Conservation (phyloP, 2,113 vertebrate species). For the Nyctibius bracteatus region DNA sequence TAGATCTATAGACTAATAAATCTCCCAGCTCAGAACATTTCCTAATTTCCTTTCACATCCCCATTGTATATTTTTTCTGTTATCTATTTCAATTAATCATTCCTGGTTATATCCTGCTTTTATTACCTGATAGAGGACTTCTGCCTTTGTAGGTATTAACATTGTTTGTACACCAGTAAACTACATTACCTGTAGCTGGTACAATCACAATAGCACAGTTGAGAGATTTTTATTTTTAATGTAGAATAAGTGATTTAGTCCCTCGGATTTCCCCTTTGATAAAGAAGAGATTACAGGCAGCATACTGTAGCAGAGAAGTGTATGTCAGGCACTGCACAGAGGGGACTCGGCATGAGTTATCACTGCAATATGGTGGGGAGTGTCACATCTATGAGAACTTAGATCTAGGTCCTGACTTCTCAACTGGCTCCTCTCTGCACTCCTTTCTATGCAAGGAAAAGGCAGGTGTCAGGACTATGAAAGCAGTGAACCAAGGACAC, state of each 20-base stretch:
- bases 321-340: neutral
- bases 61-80: neutral
- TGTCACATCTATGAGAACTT: neutral
- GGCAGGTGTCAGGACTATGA: neutral
- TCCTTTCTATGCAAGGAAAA: neutral
- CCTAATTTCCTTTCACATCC: slow-evolving; percentile 15
- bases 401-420: neutral
- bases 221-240: neutral
- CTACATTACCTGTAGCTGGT: neutral
- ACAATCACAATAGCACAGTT: neutral
- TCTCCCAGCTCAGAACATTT: slow-evolving; percentile 3
- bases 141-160: neutral
- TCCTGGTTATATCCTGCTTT: neutral
- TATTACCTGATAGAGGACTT: neutral
- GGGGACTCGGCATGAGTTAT: neutral
- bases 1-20: slow-evolving; percentile 15
- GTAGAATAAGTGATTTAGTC: neutral
- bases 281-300: neutral
- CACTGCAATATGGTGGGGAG: neutral
- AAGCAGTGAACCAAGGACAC: neutral
- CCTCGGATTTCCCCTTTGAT: neutral
- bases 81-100: neutral
- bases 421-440: neutral
- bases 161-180: neutral
- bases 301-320: neutral